Conservation (phyloP, 2,797 vertebrate genomes). For the Enteromius afrohamiltoni region DNA sequence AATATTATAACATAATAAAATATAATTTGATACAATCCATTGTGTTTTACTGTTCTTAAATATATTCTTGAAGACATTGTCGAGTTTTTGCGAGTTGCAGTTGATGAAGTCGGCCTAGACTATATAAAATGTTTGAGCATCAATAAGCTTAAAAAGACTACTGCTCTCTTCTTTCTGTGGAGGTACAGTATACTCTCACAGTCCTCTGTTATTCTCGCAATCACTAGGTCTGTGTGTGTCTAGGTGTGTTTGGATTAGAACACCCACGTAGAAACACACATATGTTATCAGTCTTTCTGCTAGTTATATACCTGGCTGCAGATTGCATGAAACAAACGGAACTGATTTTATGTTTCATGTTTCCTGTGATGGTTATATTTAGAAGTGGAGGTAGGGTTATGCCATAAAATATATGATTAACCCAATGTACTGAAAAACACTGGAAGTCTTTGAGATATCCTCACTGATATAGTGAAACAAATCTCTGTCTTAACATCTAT, state of each 20-base stretch:
- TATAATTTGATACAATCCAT: neutral
- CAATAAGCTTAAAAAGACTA: neutral
- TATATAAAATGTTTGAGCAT: neutral
- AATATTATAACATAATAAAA: neutral
- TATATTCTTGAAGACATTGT: neutral
- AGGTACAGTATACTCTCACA: neutral
- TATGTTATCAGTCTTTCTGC: neutral
- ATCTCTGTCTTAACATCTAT: neutral
- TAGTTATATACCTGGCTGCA: neutral
- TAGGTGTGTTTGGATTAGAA: neutral
- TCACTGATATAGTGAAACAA: neutral
- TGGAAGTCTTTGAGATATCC: neutral
- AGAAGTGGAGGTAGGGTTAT: neutral
- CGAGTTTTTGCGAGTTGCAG: neutral
- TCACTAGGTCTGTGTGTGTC: constrained; percentile 5
- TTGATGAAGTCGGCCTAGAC: neutral
- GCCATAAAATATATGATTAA: neutral
- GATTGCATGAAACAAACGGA: neutral
- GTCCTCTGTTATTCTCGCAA: neutral
- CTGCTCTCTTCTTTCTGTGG: neutral
- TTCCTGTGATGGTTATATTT: neutral
- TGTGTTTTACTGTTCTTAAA: neutral
- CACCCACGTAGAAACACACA: neutral
- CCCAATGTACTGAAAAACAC: neutral
- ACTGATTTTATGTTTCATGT: neutral